Evolutionary conservation across 2,113 vertebrate species (phyloP).

Genomic region (Nyctereutes procyonoides): DNA sequence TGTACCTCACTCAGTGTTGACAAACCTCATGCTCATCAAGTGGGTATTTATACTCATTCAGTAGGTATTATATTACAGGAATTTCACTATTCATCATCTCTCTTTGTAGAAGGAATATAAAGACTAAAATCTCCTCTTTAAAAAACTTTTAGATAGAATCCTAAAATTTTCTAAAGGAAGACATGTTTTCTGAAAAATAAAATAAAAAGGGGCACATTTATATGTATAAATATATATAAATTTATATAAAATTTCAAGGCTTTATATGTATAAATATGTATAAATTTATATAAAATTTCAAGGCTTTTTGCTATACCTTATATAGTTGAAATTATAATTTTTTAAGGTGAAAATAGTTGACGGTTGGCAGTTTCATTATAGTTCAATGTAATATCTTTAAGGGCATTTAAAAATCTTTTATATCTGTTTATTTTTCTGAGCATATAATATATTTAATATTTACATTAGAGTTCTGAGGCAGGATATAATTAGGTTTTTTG

Average conservation of each 20-base stretch:
- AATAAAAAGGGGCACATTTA: neutral
- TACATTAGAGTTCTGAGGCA: neutral
- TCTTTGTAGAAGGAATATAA: neutral
- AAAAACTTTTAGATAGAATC: neutral
- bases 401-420: neutral
- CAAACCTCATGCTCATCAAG: neutral
- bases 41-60: neutral
- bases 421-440: constrained; percentile 8
- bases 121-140: neutral
- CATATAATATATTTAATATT: neutral
- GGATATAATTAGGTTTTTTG: neutral
- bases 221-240: too few species aligned
- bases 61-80: neutral
- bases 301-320: neutral
- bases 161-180: neutral
- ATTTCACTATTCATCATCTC: neutral
- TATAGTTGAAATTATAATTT: neutral
- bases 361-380: neutral
- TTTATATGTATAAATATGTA: too few species aligned
- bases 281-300: neutral
- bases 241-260: neutral
- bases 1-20: neutral
- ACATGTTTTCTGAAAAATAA: neutral
- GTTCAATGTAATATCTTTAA: neutral
- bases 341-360: neutral